These are phyloP conservation scores for Netelia melanura DNA, from an alignment of 2,888 invertebrate species.

Conservation along the genomic window DNA sequence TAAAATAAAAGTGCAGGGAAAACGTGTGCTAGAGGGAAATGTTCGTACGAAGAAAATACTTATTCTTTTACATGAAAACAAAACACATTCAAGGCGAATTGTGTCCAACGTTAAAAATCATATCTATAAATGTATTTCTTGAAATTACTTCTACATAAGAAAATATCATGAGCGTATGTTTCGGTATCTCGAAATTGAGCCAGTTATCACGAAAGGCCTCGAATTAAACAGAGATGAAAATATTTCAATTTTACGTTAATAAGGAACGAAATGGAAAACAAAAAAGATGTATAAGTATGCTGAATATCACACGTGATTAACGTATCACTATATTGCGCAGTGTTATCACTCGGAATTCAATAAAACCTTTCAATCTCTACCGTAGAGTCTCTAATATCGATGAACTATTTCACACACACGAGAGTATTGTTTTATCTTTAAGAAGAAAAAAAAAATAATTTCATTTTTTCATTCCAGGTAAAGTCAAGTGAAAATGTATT, in stretches of 20 bases:
- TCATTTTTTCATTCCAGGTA: not conserved
- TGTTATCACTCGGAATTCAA: not conserved
- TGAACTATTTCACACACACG: constrained; percentile 23
- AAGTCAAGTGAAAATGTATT: too few relatives aligned
- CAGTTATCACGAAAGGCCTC: not conserved
- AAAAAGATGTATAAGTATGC: constrained; percentile 6
- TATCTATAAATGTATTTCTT: constrained; percentile 45
- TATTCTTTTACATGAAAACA: not conserved
- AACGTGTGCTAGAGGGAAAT: too few relatives aligned
- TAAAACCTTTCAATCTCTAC: not conserved
- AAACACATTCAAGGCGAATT: not conserved
- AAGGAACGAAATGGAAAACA: not conserved
- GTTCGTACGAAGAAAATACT: too few relatives aligned
- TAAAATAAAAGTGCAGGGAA: not conserved
- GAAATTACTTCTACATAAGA: constrained; percentile 34
- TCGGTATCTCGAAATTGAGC: not conserved
- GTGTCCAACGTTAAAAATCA: not conserved
- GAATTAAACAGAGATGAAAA: too few relatives aligned
- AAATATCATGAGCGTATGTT: constrained; percentile 20
- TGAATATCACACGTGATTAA: not conserved
- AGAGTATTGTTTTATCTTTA: not conserved
- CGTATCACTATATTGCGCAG: not conserved
- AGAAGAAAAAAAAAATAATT: not conserved
- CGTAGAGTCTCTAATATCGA: constrained; percentile 4
- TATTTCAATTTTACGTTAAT: too few relatives aligned